Percentiles rank a stretch among this genome's conserved stretches.
These are phyloP conservation scores for Sinella curviseta DNA, from an alignment of 1,140 invertebrate genomes.

Conservation along the genomic window DNA sequence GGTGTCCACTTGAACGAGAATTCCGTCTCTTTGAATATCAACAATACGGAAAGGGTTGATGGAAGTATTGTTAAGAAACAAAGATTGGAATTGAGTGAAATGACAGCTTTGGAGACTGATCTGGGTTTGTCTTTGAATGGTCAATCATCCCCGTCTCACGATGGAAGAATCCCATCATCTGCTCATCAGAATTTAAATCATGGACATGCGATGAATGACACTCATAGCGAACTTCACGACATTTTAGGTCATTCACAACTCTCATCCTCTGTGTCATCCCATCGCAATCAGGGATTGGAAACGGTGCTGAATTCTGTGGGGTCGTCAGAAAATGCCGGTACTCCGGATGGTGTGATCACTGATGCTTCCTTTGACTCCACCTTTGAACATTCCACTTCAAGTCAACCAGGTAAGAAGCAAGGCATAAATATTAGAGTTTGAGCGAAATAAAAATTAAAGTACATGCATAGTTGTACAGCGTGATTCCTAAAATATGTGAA, in stretches of 20 bases:
- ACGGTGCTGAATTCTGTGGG: slow-evolving; percentile 36
- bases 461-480: too few species aligned
- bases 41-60: neutral
- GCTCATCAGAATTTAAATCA: too few species aligned
- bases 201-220: neutral
- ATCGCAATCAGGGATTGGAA: slow-evolving; percentile 29
- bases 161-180: too few species aligned
- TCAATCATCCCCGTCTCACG: neutral
- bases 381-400: slow-evolving; percentile 43
- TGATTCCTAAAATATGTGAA: too few species aligned
- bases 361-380: slow-evolving; percentile 47
- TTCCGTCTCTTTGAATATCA: neutral
- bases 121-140: neutral
- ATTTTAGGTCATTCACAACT: neutral
- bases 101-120: neutral
- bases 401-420: slow-evolving; percentile 45
- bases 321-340: slow-evolving; percentile 33
- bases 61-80: neutral
- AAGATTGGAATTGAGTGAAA: neutral
- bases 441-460: too few species aligned
- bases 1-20: neutral
- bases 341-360: slow-evolving; percentile 40
- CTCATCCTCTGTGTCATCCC: neutral
- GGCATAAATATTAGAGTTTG: too few species aligned
- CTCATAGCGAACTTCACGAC: neutral